Evolutionary conservation across 2,113 vertebrate species (phyloP), one percentile per base, ranked within the genome.

Genomic region (Rattus rattus): DNA sequence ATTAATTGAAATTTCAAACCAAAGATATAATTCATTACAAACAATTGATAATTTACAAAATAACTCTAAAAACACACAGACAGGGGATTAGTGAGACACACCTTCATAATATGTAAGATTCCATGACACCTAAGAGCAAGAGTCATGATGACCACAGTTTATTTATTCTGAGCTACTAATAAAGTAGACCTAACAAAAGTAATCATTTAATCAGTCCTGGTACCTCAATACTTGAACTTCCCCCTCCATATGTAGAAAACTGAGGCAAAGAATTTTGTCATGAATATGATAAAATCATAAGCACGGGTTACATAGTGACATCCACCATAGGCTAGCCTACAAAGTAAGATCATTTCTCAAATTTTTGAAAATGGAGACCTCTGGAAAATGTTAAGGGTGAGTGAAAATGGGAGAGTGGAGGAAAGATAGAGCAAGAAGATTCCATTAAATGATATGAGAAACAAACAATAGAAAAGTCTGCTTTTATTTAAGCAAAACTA

Each of bases 41-140:
- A 90, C 33, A 92, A 7, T 36, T 91, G 69, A 56, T 85, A 30
- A 87, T 87, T 95, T 93, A 84, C 33, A 95, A 94, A 90, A 43
- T 22, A 69, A 49, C 19, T 81, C 85, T 94, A 77, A 92, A 85
- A 94, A 63, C 22, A 91, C 56, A 88, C 75, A 90, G 36, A 87
- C 75, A 90, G 36, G 84, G 70, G 13, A 72, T 88, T 95, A 70
- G 43, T 96, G 88, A 97, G 80, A 94, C 67, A 91, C 72, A 94
- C 22, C 26, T 69, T 87, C 59, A 47, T 0, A 30, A 76, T 87
- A 93, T 79, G 88, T 77, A 77, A 93, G 77, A 77, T 90, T 73
- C 36, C 26, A 65, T 70, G 73, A 56, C 84, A 59, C 85, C 76
- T 72, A 86, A 52, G 95, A 94, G 16, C 11, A 8, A 47, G 65